Evolutionary conservation across 2,888 invertebrate species (phyloP).

Genomic region (Archaeoteleia sp.): DNA sequence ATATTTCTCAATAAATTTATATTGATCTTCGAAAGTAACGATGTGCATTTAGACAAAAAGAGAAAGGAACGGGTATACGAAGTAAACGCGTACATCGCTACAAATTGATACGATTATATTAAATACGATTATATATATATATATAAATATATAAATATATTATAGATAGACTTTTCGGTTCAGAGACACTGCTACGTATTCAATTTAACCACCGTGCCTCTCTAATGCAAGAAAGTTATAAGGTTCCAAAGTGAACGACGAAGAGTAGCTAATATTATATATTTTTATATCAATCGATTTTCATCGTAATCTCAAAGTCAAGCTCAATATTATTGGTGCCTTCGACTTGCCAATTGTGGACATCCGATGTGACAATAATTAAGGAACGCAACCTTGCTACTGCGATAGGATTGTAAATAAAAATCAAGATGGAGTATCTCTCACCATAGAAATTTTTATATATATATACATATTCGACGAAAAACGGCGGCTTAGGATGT

Average conservation of each 20-base stretch:
- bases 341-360: constrained; percentile 72
- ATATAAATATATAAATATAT: constrained; percentile 55
- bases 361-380: constrained; percentile 64
- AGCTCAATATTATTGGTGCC: constrained; percentile 72
- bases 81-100: constrained; percentile 48
- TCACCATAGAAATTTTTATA: constrained; percentile 55
- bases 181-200: constrained; percentile 63
- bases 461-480: constrained; percentile 55
- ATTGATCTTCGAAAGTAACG: constrained; percentile 36
- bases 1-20: constrained; percentile 27
- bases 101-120: constrained; percentile 51
- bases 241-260: constrained; percentile 28
- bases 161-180: constrained; percentile 55
- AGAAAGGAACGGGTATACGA: constrained; percentile 34
- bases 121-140: constrained; percentile 36
- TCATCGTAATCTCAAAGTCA: constrained; percentile 54
- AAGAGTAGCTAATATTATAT: constrained; percentile 52
- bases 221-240: constrained; percentile 55
- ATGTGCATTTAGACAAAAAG: constrained; percentile 27
- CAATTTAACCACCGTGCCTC: constrained; percentile 67
- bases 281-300: constrained; percentile 57
- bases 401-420: constrained; percentile 70
- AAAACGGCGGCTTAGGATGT: constrained; percentile 58
- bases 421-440: constrained; percentile 57
- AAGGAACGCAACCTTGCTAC: constrained; percentile 69